Base-by-base conservation (phyloP, 2,888 invertebrate genomes). In the Agonum fuliginosum region DNA sequence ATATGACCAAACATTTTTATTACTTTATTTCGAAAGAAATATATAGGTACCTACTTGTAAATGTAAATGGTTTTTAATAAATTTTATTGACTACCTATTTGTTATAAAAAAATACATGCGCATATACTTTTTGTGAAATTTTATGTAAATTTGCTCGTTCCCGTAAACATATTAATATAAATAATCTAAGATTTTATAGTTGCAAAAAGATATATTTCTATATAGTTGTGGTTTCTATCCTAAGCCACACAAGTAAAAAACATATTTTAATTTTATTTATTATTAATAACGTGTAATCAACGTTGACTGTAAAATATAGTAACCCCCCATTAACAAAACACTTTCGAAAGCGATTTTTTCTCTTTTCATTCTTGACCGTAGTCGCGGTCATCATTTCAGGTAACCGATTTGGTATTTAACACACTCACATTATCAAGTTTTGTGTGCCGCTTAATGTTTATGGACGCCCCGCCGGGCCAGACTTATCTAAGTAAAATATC, bases 401-500 rank as follows among this genome's bases (percentile, higher is more conserved):
- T 17, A 27, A 5, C 22, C 37, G 67, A 67, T 67, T 10, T 41
- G 2, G 24, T 2, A n/a, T 30, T 12, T 17, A n/a, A 62, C 30
- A 30, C 27, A 17, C 8, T 37, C 67, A 41, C 41, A 20, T 41
- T 67, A 19, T 10, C 67, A 41, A 27, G 37, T 3, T 27, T 19
- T 37, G 22, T 43, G 17, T 67, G 43, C 67, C 67, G 67, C 41
- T 24, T 41, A n/a, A 41, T 43, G 34, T 12, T 10, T 17, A 67
- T 19, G n/a, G 37, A 67, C 77, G 22, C 70, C 77, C 77, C 27
- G 58, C 27, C n/a, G 77, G 14, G 78, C 65, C 6, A n/a, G 65
- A 82, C 82, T 83, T 85, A 84, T 85, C 84, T 83, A 82, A 81
- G 82, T 83, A 82, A 84, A 83, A 84, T 84, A 84, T 84, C 84